phyloP scores from a whole-genome alignment of 2,113 vertebrate genomes.

The Coturnix japonica region DNA sequence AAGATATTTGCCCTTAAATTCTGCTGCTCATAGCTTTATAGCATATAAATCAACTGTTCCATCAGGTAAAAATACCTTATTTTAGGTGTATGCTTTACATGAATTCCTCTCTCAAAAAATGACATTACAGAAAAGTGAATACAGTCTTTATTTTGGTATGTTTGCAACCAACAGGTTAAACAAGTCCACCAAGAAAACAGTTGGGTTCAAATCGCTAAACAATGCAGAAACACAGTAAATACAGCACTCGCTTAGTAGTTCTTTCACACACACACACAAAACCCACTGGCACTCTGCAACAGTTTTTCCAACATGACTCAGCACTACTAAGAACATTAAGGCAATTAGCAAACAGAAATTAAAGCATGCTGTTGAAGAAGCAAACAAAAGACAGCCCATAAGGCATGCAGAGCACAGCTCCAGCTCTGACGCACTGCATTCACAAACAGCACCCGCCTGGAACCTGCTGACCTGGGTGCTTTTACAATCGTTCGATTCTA shows the following conservation, averaged over 20 bases:
- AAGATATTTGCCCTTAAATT: not conserved
- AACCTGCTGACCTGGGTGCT: conserved; percentile 26
- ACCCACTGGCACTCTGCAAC: not conserved
- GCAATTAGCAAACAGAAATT: conserved; percentile 7
- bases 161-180: not conserved
- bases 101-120: not conserved
- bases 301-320: conserved; percentile 18
- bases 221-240: not conserved
- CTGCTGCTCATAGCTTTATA: not conserved
- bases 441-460: conserved; percentile 11
- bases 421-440: not conserved
- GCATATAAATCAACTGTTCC: not conserved
- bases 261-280: not conserved
- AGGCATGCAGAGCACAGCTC: not conserved
- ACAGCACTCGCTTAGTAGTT: not conserved
- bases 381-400: conserved; percentile 6
- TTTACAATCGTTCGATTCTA: conserved; percentile 18
- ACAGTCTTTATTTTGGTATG: not conserved
- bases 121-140: not conserved
- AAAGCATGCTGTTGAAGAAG: conserved; percentile 10
- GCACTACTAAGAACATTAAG: conserved; percentile 8
- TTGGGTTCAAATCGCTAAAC: not conserved
- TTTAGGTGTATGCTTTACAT: not conserved
- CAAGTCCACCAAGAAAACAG: not conserved
- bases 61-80: not conserved